A percentile compares a stretch with the other conserved stretches of the same genome.
phyloP scores from a whole-genome alignment of 53 echinoderm and acorn worm species.

The Hippasteria phrygiana region DNA sequence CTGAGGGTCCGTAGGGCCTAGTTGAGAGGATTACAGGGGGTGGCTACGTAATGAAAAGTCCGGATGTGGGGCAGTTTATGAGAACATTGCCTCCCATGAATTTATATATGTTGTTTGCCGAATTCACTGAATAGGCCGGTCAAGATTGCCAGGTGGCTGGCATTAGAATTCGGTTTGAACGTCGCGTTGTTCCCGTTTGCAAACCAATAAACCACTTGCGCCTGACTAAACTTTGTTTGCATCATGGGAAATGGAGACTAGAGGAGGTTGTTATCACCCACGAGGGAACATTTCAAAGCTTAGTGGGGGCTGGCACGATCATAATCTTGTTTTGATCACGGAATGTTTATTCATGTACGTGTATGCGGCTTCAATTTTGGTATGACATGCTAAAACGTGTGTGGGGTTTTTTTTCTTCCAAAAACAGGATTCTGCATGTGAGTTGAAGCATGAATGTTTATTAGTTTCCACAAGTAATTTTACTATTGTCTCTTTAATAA shows the following conservation, averaged over 20 bases:
- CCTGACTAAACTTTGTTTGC: background rate
- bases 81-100: background rate
- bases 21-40: constrained; percentile 22
- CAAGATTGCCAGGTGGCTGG: background rate
- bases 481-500: too few species aligned
- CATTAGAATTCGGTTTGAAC: background rate
- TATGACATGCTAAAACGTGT: background rate
- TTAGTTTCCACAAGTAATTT: too few species aligned
- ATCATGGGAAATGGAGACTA: background rate
- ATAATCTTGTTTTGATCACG: background rate
- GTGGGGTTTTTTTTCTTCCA: too few species aligned
- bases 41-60: constrained; percentile 7
- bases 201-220: background rate
- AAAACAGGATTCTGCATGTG: too few species aligned
- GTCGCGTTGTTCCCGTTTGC: background rate
- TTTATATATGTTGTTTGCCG: constrained; percentile 34
- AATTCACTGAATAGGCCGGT: background rate
- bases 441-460: too few species aligned
- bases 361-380: background rate
- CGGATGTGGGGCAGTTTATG: constrained; percentile 25
- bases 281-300: background rate
- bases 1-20: constrained; percentile 38
- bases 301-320: background rate
- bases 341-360: background rate
- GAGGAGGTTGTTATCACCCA: background rate